These are phyloP conservation scores for Ophioninae sp. DNA, from an alignment of 2,888 invertebrate species.

Conservation along the genomic window DNA sequence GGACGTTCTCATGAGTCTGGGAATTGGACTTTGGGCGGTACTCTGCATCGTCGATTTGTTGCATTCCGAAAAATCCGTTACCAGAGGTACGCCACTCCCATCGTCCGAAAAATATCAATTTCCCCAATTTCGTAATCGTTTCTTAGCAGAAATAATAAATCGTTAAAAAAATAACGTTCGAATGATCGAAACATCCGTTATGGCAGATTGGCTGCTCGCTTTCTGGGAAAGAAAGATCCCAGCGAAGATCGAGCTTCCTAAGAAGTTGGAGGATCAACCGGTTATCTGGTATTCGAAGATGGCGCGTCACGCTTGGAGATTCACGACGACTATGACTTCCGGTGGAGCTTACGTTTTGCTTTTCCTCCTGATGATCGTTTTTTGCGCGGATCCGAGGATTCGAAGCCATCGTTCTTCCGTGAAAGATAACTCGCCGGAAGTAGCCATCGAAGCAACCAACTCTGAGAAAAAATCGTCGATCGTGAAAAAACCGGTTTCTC, in stretches of 20 bases:
- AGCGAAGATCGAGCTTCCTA: slow-evolving; percentile 30
- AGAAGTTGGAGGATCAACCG: slow-evolving; percentile 28
- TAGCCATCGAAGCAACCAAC: neutral
- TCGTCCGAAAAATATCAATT: neutral
- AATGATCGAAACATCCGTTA: neutral
- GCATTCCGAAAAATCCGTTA: slow-evolving; percentile 54
- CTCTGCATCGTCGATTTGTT: slow-evolving; percentile 66
- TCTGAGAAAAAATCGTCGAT: neutral
- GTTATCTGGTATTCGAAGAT: slow-evolving; percentile 43
- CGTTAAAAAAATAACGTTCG: too few species aligned
- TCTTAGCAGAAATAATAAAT: too few species aligned
- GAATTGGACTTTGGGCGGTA: slow-evolving; percentile 70
- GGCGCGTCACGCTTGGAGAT: slow-evolving; percentile 46
- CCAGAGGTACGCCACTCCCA: slow-evolving; percentile 43
- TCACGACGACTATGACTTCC: slow-evolving; percentile 40
- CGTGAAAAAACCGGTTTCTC: too few species aligned
- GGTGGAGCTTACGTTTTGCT: slow-evolving; percentile 50
- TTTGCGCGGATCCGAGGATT: slow-evolving; percentile 54
- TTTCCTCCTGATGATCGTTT: slow-evolving; percentile 49
- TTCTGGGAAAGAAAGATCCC: slow-evolving; percentile 48
- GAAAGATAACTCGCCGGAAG: slow-evolving; percentile 4
- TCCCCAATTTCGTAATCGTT: neutral
- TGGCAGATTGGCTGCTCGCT: slow-evolving; percentile 58
- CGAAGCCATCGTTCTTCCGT: neutral
- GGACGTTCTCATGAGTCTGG: slow-evolving; percentile 68